These are phyloP conservation scores for Gobiocypris rarus DNA, from an alignment of 2,113 vertebrate species.

Conservation along the genomic window DNA sequence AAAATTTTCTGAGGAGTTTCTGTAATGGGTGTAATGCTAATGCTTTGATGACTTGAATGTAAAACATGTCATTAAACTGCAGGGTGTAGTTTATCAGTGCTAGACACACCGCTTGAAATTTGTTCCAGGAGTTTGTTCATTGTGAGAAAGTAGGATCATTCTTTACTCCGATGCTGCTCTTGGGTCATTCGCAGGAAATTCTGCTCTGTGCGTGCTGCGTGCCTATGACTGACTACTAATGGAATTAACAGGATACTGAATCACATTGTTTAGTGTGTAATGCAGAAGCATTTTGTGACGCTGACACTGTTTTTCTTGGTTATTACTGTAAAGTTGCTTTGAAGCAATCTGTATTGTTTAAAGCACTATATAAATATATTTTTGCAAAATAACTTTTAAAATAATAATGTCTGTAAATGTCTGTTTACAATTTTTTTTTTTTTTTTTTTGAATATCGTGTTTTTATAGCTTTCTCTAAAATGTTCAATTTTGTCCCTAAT, in stretches of 20 bases:
- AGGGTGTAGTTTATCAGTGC: slow-evolving; percentile 27
- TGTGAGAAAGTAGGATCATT: slow-evolving; percentile 7
- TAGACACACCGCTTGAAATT: slow-evolving; percentile 9
- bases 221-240: background rate
- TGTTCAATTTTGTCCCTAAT: too few species aligned
- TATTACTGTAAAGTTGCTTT: too few species aligned
- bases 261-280: background rate
- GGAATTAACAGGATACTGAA: background rate
- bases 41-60: slow-evolving; percentile 21
- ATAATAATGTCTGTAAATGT: too few species aligned
- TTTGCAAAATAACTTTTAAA: too few species aligned
- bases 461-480: too few species aligned
- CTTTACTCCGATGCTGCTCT: background rate
- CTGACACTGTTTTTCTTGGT: background rate
- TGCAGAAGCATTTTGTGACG: background rate
- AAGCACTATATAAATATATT: too few species aligned
- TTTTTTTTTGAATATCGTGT: too few species aligned
- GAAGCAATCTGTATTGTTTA: too few species aligned
- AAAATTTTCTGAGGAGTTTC: background rate
- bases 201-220: background rate
- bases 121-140: slow-evolving; percentile 25
- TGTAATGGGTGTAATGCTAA: background rate
- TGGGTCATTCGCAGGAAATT: slow-evolving; percentile 2
- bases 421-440: too few species aligned
- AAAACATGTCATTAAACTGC: slow-evolving; percentile 35